Percentiles rank a stretch among this genome's conserved stretches.
phyloP scores from a whole-genome alignment of 2,113 vertebrate species.

The Urocitellus parryii region DNA sequence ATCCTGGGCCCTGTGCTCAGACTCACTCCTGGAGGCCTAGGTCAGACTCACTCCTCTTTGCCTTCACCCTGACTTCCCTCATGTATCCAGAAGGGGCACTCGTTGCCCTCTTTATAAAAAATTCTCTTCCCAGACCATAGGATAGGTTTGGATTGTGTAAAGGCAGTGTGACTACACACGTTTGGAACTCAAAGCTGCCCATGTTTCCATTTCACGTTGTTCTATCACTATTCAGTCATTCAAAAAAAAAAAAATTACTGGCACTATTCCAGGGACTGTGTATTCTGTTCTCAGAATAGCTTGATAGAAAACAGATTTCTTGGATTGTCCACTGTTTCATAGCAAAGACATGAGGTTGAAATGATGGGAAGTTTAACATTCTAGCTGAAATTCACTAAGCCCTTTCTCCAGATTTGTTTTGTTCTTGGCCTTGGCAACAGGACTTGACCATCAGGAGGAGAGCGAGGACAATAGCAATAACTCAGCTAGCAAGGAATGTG shows the following conservation, averaged over 20 bases:
- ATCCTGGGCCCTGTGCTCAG: too few relatives aligned
- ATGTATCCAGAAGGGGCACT: background rate
- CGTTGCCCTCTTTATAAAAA: background rate
- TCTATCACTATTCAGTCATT: background rate
- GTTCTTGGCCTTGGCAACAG: background rate
- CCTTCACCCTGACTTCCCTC: background rate
- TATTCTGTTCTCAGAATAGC: background rate
- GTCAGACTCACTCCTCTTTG: background rate
- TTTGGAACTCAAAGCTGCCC: background rate
- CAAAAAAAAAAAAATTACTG: background rate
- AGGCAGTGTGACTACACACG: too few relatives aligned
- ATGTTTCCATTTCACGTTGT: background rate
- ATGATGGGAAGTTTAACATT: background rate
- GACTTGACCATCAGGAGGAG: background rate
- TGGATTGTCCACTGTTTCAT: accelerated
- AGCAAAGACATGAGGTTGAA: accelerated
- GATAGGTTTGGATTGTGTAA: background rate
- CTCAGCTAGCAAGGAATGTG: too few relatives aligned
- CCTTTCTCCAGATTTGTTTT: background rate
- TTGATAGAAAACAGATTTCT: background rate
- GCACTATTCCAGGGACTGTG: too few relatives aligned
- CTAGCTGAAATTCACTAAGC: accelerated
- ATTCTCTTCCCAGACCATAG: background rate
- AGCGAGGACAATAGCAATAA: background rate
- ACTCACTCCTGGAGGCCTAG: background rate